phyloP scores from a whole-genome alignment of 2,113 vertebrate genomes.

The Lepus americanus region DNA sequence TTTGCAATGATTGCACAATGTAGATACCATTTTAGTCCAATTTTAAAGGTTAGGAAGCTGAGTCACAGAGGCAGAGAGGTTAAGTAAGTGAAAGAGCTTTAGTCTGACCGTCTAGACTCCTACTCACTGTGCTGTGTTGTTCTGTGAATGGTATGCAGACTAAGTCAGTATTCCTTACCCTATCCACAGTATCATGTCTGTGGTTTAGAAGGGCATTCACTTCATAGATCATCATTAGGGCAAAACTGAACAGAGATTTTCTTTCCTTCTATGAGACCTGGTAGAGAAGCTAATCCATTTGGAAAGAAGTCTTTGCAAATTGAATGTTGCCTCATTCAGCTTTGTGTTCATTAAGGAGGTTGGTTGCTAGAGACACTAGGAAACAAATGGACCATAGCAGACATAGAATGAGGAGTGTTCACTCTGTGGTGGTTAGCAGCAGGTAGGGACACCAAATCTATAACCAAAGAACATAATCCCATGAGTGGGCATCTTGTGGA shows the following conservation, averaged over 20 bases:
- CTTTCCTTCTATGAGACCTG: background rate
- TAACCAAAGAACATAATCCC: fast-evolving
- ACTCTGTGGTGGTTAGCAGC: background rate
- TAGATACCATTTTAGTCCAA: background rate
- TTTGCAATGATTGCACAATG: background rate
- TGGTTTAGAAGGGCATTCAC: background rate
- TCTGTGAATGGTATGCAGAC: background rate
- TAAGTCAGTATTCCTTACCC: background rate
- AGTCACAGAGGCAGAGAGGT: background rate
- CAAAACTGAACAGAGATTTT: background rate
- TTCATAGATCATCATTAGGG: background rate
- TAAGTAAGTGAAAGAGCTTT: background rate
- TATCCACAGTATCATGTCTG: background rate
- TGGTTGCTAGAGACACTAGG: background rate
- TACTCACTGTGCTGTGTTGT: too few species aligned
- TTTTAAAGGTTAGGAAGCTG: background rate
- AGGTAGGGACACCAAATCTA: background rate
- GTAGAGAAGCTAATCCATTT: background rate
- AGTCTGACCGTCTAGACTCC: background rate
- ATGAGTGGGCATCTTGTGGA: background rate
- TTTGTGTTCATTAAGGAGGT: background rate
- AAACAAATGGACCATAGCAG: background rate
- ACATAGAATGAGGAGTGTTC: background rate
- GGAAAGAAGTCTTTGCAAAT: background rate
- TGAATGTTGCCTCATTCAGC: background rate